Evolutionary conservation across 2,113 vertebrate species (phyloP).

Genomic region (Dipodomys ordii): DNA sequence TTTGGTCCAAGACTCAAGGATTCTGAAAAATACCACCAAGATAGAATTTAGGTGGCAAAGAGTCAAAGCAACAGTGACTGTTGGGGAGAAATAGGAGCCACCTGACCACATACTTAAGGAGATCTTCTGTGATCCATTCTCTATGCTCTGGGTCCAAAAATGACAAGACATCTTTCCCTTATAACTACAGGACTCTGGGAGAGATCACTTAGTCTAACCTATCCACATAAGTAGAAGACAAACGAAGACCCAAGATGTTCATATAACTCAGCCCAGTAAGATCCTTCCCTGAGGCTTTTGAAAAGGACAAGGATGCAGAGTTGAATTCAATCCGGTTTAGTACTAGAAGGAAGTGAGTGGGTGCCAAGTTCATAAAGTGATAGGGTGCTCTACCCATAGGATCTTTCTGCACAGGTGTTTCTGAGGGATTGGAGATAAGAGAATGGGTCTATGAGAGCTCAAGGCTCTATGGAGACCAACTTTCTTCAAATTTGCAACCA

Average conservation of each 20-base stretch:
- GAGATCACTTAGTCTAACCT: neutral
- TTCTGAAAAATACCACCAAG: neutral
- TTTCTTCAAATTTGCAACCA: neutral
- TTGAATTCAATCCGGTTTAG: neutral
- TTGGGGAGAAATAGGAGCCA: neutral
- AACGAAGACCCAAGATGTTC: neutral
- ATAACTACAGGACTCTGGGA: neutral
- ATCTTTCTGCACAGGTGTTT: neutral
- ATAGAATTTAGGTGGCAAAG: neutral
- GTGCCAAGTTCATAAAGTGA: rapidly evolving
- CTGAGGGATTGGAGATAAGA: neutral
- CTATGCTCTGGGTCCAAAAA: neutral
- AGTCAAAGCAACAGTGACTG: rapidly evolving
- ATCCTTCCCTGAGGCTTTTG: neutral
- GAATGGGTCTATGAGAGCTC: neutral
- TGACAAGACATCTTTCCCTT: no score
- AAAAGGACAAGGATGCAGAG: neutral
- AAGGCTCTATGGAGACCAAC: neutral
- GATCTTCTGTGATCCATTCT: rapidly evolving
- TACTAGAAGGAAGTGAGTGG: rapidly evolving
- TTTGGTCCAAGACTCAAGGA: neutral
- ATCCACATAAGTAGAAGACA: neutral
- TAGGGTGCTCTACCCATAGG: neutral
- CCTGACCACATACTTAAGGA: neutral
- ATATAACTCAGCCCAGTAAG: neutral